Base-by-base conservation (phyloP, 2,797 vertebrate genomes). In the Sciurus carolinensis region DNA sequence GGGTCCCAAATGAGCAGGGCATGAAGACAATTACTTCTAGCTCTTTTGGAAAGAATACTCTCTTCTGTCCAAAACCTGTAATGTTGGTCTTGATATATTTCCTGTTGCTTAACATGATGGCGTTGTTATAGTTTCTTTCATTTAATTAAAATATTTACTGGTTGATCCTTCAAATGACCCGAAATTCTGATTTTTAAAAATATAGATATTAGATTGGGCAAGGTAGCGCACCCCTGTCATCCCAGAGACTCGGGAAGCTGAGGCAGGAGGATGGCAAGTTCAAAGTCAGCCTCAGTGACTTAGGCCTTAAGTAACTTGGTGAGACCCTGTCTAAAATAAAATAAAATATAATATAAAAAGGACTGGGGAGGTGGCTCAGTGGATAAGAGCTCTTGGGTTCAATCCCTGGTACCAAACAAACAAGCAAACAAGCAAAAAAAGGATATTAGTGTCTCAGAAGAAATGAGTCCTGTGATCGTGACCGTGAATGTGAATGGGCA, bases 121-220 rank as follows among this genome's bases (percentile, higher is more conserved):
- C 54, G 47, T 81, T 47, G 26, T 36, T 66, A 39, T n/a, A 75
- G 17, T 80, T 9, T 52, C 24, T 94, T 75, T 72, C 22, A 5
- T 92, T 84, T 82, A 57, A 62, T 50, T 90, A 44, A 95, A 93
- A 91, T 72, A 54, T 26, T 85, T 80, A 88, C 7, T 81, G 3
- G 69, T 71, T 72, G 57, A 30, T 5, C 54, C 90, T 92, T 94
- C 84, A 71, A 75, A 33, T 44, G 36, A 54, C 52, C 18, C 71
- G 26, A 91, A 93, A 87, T 87, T 93, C 36, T 36, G 91, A n/a
- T 54, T 18, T 80, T 33, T 77, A 8, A 57, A 57, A 57, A 22
- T 39, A 57, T 57, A 57, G 54, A 26, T 26, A 26, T 26, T 59
- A 7, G 57, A 8, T 8, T 9, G 57, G 22, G 57, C 6, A 1